phyloP scores from a whole-genome alignment of 2,113 vertebrate genomes.

The Nycticryphes semicollaris region DNA sequence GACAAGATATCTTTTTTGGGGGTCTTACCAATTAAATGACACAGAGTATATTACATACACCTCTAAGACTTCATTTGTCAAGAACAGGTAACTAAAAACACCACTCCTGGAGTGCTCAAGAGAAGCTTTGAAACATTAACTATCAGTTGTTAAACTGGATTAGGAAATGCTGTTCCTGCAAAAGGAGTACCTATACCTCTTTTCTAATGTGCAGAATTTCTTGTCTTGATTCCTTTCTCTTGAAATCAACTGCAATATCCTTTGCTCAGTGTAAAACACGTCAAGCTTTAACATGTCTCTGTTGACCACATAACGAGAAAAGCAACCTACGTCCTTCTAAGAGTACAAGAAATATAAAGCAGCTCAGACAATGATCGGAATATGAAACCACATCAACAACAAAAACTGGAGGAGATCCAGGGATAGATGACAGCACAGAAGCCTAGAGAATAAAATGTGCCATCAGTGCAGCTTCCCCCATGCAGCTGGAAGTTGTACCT shows the following conservation, averaged over 20 bases:
- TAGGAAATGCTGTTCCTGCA: background rate
- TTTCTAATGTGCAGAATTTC: background rate
- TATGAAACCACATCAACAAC: background rate
- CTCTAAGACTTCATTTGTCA: background rate
- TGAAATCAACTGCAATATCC: background rate
- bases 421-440: background rate
- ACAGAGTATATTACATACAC: background rate
- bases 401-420: background rate
- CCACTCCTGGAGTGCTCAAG: background rate
- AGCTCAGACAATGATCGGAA: background rate
- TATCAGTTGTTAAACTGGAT: background rate
- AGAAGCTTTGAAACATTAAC: background rate
- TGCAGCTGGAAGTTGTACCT: background rate
- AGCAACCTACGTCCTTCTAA: background rate
- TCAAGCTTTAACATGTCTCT: background rate
- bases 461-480: background rate
- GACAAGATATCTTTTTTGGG: background rate
- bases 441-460: background rate
- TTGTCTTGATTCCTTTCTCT: background rate
- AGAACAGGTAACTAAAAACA: background rate
- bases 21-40: background rate
- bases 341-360: background rate
- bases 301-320: background rate
- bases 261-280: background rate
- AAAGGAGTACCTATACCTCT: background rate